phyloP scores from a whole-genome alignment of 2,888 invertebrate genomes.

The Monoplex corrugatus region DNA sequence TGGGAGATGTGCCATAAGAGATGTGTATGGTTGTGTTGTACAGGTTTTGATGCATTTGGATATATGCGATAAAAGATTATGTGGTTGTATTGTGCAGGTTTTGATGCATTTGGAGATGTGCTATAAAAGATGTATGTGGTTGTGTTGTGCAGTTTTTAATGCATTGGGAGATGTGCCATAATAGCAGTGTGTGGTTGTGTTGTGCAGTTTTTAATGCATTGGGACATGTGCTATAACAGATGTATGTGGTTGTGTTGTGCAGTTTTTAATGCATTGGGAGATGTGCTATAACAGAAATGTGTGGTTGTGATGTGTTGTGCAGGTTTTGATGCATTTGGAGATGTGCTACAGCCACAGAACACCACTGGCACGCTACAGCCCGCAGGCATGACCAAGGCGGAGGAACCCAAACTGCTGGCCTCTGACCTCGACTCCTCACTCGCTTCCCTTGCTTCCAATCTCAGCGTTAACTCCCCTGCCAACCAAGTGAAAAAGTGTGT shows the following conservation, averaged over 20 bases:
- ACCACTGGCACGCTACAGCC: constrained; percentile 64
- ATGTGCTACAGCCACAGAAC: constrained; percentile 86
- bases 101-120: too few species aligned
- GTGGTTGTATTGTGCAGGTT: too few species aligned
- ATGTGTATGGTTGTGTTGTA: too few species aligned
- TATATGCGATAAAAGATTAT: too few species aligned
- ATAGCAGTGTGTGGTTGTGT: too few species aligned
- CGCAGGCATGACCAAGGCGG: constrained; percentile 58
- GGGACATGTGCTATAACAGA: constrained; percentile 88
- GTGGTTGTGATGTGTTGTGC: constrained; percentile 27
- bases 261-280: constrained; percentile 88
- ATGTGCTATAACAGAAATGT: constrained; percentile 69
- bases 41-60: too few species aligned
- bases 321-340: constrained; percentile 90
- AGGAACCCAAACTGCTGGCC: constrained; percentile 85
- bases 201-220: constrained; percentile 88
- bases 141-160: too few species aligned
- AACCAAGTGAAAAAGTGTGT: constrained; percentile 73
- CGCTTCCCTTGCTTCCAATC: constrained; percentile 95
- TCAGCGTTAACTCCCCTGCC: constrained; percentile 82
- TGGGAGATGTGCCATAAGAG: too few species aligned
- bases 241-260: too few species aligned
- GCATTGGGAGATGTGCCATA: too few species aligned
- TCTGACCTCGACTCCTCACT: constrained; percentile 97
- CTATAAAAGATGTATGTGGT: too few species aligned